A percentile compares a stretch with the other conserved stretches of the same genome.
phyloP scores from a whole-genome alignment of 1,140 invertebrate species.

The Chlorops oryzae region DNA sequence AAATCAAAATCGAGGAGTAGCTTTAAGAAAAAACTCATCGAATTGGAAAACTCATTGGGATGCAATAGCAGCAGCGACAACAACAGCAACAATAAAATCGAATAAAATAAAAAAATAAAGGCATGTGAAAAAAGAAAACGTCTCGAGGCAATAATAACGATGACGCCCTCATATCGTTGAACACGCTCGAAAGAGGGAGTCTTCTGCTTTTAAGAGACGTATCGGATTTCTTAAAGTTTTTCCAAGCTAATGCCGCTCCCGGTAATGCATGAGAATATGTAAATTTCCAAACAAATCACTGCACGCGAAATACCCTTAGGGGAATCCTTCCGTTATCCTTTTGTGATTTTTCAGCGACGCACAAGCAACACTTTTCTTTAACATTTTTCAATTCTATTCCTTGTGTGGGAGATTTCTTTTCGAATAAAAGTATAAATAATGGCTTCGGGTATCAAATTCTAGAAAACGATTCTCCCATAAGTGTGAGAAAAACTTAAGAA shows the following conservation, averaged over 20 bases:
- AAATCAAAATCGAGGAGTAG: conserved; percentile 3
- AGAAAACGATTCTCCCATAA: too few relatives aligned
- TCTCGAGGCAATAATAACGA: too few relatives aligned
- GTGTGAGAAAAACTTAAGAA: too few relatives aligned
- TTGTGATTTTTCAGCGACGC: conserved; percentile 7
- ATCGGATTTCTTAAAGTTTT: too few relatives aligned
- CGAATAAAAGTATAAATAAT: too few relatives aligned
- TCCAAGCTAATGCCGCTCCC: background rate
- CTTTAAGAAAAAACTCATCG: conserved; percentile 7
- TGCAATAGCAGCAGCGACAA: background rate
- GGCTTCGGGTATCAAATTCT: too few relatives aligned
- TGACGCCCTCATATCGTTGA: too few relatives aligned
- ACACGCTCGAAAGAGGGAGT: too few relatives aligned
- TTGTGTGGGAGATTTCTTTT: conserved; percentile 2
- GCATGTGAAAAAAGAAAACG: too few relatives aligned
- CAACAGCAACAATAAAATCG: background rate
- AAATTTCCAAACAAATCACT: conserved; percentile 18
- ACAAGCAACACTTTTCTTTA: background rate
- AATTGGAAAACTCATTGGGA: conserved; percentile 12
- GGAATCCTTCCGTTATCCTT: conserved; percentile 5
- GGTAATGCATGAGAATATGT: conserved; percentile 14
- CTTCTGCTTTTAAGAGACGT: too few relatives aligned
- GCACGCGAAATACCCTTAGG: conserved; percentile 11
- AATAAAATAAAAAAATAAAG: too few relatives aligned
- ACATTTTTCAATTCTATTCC: conserved; percentile 5